Evolutionary conservation across 2,113 vertebrate species (phyloP), one percentile per base, ranked within the genome.

Genomic region (Girardinichthys multiradiatus): DNA sequence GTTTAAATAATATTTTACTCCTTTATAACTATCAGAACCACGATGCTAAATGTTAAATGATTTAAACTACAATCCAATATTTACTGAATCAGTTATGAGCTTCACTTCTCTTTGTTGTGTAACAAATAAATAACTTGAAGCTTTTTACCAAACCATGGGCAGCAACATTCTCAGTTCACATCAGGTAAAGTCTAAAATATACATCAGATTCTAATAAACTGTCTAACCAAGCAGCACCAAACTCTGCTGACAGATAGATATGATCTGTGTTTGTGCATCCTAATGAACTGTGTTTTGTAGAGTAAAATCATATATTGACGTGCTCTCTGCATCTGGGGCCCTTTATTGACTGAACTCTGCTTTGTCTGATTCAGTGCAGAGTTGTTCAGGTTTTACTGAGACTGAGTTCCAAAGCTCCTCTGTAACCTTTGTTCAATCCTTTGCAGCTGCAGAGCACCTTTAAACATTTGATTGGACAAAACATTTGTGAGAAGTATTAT

Each of bases 301-400:
- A 64, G 76, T 30, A 68, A 80, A 75, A 70, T 72, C 67, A 66
- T 54, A 64, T 79, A 85, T 77, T 30, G 72, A 77, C 2, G 1
- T 26, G 60, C 48, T 74, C 66, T 62, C 71, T 73, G 64, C 76
- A 81, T 72, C 27, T 35, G 42, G 76, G 71, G n/a, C 35, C 68
- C 30, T 26, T 61, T 66, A 76, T 76, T 61, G 79, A 78, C 61
- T 72, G n/a, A 54, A 77, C 67, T 77, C 51, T 45, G 42, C 62
- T 54, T 62, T 63, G 77, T 70, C 60, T 39, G 62, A 77, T 72
- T 71, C 64, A 58, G 76, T 64, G 24, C 29, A 54, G 35, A 42
- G 28, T 83, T 62, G n/a, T 72, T 67, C 60, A 33, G 19, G 64
- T 31, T 63, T 83, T n/a, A 79, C 37, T 62, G 45, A 27, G 54